Percentiles rank a stretch among this genome's conserved stretches.
Evolutionary conservation across 2,888 invertebrate genomes (phyloP).

Genomic region (Ornithoptera alexandrae): DNA sequence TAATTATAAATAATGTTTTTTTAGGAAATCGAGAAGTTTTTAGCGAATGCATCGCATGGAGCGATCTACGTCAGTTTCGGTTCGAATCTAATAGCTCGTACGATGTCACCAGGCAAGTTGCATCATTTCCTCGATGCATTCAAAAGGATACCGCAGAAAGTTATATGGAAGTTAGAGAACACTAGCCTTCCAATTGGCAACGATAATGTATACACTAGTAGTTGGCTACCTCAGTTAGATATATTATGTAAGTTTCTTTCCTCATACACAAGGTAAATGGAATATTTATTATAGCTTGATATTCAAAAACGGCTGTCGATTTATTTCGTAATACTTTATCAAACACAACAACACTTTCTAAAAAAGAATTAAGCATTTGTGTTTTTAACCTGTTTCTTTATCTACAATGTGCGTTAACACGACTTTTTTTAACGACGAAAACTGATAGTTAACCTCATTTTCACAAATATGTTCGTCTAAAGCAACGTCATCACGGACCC

Average conservation of each 20-base stretch:
- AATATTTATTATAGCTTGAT: not conserved
- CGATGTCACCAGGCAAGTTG: slow-evolving; percentile 80
- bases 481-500: too few species aligned
- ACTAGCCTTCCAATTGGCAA: slow-evolving; percentile 75
- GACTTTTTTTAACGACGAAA: too few species aligned
- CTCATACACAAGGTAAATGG: not conserved
- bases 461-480: too few species aligned
- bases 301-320: not conserved
- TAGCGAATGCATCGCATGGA: slow-evolving; percentile 81
- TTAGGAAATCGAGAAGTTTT: slow-evolving; percentile 80
- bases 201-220: slow-evolving; percentile 79
- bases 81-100: slow-evolving; percentile 83
- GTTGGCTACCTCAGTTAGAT: slow-evolving; percentile 85
- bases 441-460: too few species aligned
- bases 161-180: slow-evolving; percentile 88
- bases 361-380: not conserved
- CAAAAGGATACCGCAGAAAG: slow-evolving; percentile 80
- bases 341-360: not conserved
- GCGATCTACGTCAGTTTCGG: slow-evolving; percentile 88
- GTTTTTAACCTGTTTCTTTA: too few species aligned
- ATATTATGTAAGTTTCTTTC: slow-evolving; percentile 80
- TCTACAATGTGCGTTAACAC: too few species aligned
- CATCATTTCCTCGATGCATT: slow-evolving; percentile 81
- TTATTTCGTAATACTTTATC: not conserved
- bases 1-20: slow-evolving; percentile 36